Conservation (phyloP, 2,113 vertebrate species). For the Recurvirostra avosetta region DNA sequence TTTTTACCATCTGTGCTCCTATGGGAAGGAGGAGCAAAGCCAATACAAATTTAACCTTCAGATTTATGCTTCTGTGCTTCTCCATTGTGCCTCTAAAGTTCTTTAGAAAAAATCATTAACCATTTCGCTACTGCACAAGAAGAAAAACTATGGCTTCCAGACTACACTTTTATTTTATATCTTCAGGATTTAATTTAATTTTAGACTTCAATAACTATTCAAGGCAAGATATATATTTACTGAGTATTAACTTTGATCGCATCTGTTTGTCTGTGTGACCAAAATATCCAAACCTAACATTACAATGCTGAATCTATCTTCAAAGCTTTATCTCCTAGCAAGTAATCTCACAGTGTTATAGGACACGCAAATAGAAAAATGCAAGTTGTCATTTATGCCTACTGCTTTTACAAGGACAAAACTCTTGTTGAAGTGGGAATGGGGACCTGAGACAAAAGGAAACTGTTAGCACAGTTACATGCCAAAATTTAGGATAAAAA, state of each 20-base stretch:
- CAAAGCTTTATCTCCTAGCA: neutral
- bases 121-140: neutral
- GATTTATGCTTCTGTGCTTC: constrained; percentile 56
- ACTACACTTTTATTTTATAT: neutral
- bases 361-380: neutral
- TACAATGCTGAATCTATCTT: neutral
- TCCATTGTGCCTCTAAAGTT: constrained; percentile 45
- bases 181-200: neutral
- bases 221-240: neutral
- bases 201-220: neutral
- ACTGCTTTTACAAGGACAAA: neutral
- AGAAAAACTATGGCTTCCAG: neutral
- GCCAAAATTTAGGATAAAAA: neutral
- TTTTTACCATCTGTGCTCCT: constrained; percentile 59
- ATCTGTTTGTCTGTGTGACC: neutral
- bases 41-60: constrained; percentile 61
- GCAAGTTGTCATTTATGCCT: neutral
- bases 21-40: constrained; percentile 53
- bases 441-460: neutral
- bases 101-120: constrained; percentile 37
- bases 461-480: neutral
- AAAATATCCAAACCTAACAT: neutral
- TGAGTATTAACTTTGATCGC: neutral
- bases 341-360: neutral
- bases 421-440: neutral